Evolutionary conservation across 2,797 vertebrate species (phyloP).

Genomic region (Mergus octosetaceus): DNA sequence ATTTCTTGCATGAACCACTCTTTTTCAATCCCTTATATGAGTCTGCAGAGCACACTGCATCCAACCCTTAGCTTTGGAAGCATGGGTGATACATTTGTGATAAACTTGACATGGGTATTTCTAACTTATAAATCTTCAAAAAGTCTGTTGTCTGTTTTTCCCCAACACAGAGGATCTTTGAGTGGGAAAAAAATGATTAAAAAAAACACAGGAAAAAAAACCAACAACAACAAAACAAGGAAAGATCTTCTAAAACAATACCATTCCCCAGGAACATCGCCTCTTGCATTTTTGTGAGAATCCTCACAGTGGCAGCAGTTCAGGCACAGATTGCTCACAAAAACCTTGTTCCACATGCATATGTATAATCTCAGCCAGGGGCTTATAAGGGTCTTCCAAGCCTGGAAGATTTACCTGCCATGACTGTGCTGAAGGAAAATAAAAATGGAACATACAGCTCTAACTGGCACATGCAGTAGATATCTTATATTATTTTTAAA

Average conservation of each 20-base stretch:
- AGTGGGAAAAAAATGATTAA: background rate
- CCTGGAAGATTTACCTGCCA: background rate
- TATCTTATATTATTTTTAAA: background rate
- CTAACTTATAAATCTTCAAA: background rate
- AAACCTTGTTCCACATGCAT: background rate
- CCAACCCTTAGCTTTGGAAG: background rate
- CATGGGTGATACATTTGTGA: background rate
- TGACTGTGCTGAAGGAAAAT: background rate
- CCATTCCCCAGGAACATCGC: background rate
- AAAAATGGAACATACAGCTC: background rate
- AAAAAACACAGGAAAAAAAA: background rate
- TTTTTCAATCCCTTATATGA: background rate
- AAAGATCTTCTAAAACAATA: background rate
- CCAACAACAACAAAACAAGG: background rate
- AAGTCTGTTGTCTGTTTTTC: background rate
- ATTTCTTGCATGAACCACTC: background rate
- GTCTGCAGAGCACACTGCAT: background rate
- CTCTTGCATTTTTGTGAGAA: background rate
- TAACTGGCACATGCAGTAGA: background rate
- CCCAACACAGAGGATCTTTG: background rate
- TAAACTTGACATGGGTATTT: background rate
- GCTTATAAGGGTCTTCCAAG: background rate
- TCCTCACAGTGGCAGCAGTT: background rate
- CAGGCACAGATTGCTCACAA: conserved; percentile 28
- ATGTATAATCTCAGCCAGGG: background rate